Base-by-base conservation (phyloP, 2,797 vertebrate genomes). In the Sebastes diploproa region DNA sequence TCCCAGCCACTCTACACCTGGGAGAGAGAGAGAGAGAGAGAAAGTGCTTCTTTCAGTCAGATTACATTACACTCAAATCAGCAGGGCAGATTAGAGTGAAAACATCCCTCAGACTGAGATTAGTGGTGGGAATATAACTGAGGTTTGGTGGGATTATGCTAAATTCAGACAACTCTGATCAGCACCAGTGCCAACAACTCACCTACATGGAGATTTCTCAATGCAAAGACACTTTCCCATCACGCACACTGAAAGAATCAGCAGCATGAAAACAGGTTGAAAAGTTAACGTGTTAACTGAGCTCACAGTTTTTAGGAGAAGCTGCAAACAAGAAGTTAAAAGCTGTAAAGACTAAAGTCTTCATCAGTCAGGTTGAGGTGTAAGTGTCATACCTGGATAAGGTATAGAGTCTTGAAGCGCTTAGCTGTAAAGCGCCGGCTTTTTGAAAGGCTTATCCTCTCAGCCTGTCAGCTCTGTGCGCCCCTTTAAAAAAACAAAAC, bases 1-100 rank as follows among this genome's bases (percentile, higher is more conserved):
- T 86, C 84, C 90, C 87, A 46, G 83, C 91, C 83, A 79, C 87
- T 52, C 90, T 84, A 86, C 83, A 90, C 95, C 97, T 98, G 92
- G 32, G 80, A 72, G 22, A 50, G 30, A 46, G 50, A 82, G 18
- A 46, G 30, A 32, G 18, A 46, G 34, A 77, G 36, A 76, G 62
- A 77, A 42, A 82, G 87, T 6, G 71, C 23, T 80, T 76, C 66
- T 85, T 86, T 87, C 78, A 85, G 80, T 89, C 75, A 84, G 82
- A 88, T 86, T 79, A 85, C 59, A 81, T 85, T 76, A 87, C 76
- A 75, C 30, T 75, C 59, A 79, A 70, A 88, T 87, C 79, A 89
- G 62, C 55, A 38, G 60, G 75, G 62, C 81, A 81, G 88, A 92
- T 92, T 90, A 89, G 59, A 81, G 80, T 59, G 62, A 86, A 84